These are phyloP conservation scores for Oreochromis tanganicae DNA, from an alignment of 2,113 vertebrate species.

Conservation along the genomic window DNA sequence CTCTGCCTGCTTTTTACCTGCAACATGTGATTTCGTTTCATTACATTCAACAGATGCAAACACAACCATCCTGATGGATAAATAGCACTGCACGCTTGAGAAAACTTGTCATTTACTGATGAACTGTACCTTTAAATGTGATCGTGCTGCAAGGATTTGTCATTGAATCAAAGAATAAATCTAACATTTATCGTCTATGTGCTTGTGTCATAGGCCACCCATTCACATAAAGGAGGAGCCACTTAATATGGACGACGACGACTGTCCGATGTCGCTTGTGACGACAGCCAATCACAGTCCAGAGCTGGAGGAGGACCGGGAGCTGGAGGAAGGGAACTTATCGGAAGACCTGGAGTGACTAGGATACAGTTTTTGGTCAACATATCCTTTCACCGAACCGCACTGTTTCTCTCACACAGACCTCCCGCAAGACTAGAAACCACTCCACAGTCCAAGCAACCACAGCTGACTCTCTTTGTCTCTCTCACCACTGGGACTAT, in stretches of 20 bases:
- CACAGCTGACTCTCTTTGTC: constrained; percentile 75
- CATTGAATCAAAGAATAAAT: neutral
- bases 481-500: constrained; percentile 92
- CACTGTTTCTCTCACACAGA: constrained; percentile 57
- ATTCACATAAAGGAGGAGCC: constrained; percentile 98
- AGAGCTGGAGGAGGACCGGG: constrained; percentile 95
- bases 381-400: constrained; percentile 31
- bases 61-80: neutral
- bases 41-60: neutral
- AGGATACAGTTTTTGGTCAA: constrained; percentile 71
- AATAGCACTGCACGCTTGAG: neutral
- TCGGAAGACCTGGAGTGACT: constrained; percentile 97
- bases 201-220: constrained; percentile 79
- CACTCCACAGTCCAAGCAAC: constrained; percentile 86
- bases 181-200: neutral
- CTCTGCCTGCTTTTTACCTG: neutral
- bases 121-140: neutral
- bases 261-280: constrained; percentile 98
- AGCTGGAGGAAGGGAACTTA: constrained; percentile 98
- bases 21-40: neutral
- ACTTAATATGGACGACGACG: constrained; percentile 94
- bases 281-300: constrained; percentile 99
- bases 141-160: neutral
- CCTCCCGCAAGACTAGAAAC: constrained; percentile 84
- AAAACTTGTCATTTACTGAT: neutral